These are phyloP conservation scores for Ophioninae sp. DNA, from an alignment of 2,888 invertebrate genomes.

Conservation along the genomic window DNA sequence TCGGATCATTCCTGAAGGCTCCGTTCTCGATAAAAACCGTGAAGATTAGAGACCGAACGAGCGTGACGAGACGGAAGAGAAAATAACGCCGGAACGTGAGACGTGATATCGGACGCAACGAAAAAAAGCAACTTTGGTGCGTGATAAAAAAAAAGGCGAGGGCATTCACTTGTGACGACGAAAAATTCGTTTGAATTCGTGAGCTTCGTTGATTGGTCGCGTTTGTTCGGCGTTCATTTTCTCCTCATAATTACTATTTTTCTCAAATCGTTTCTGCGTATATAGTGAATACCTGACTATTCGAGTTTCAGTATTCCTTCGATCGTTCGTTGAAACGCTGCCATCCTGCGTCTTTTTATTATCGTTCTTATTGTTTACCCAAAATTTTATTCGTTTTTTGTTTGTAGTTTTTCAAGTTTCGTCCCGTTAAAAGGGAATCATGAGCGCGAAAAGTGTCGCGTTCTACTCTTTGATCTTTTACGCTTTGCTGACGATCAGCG, in stretches of 20 bases:
- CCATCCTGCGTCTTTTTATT: neutral
- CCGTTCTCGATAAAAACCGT: constrained; percentile 55
- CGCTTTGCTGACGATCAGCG: neutral
- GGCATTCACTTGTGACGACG: neutral
- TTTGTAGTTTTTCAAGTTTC: constrained; percentile 2
- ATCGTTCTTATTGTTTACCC: neutral
- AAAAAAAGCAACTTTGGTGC: constrained; percentile 13
- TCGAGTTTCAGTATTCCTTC: constrained; percentile 44
- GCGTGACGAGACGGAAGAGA: constrained; percentile 65
- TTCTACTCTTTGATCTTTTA: constrained; percentile 10
- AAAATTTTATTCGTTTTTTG: neutral
- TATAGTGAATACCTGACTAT: constrained; percentile 58
- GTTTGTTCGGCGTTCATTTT: neutral
- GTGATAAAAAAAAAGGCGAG: neutral
- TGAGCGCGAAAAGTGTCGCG: constrained; percentile 24
- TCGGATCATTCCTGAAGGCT: neutral
- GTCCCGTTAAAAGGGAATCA: constrained; percentile 2
- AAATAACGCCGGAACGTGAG: constrained; percentile 19
- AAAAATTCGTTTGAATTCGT: constrained; percentile 8
- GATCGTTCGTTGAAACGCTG: constrained; percentile 12
- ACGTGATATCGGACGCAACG: constrained; percentile 1
- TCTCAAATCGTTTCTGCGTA: constrained; percentile 54
- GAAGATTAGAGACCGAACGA: constrained; percentile 59
- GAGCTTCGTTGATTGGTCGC: neutral
- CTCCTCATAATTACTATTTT: constrained; percentile 40